These are phyloP conservation scores for Trematocara nigrifrons DNA, from an alignment of 2,113 vertebrate genomes.

Conservation along the genomic window DNA sequence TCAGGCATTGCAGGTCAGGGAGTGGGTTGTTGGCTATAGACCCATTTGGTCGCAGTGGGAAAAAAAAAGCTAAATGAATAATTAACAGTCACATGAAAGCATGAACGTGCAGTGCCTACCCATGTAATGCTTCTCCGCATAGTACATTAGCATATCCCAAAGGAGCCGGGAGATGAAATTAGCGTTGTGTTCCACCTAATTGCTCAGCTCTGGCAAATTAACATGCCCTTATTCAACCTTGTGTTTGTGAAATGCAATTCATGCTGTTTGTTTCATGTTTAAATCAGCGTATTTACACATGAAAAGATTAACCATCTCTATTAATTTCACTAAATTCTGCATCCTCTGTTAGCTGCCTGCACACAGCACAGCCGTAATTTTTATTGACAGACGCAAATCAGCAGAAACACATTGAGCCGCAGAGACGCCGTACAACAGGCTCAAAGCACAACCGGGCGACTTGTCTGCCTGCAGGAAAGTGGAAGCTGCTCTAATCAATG, in stretches of 20 bases:
- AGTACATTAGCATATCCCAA: constrained; percentile 66
- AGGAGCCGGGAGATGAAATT: constrained; percentile 66
- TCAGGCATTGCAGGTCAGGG: not conserved
- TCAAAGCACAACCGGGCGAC: not conserved
- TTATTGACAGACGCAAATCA: constrained; percentile 16
- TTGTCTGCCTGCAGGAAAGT: not conserved
- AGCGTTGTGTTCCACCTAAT: constrained; percentile 69
- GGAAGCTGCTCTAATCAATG: constrained; percentile 6
- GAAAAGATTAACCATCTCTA: constrained; percentile 56
- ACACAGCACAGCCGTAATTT: not conserved
- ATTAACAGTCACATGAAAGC: constrained; percentile 67
- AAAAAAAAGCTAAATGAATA: constrained; percentile 45
- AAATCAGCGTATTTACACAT: constrained; percentile 65
- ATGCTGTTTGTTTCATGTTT: constrained; percentile 65
- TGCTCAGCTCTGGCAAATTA: constrained; percentile 68
- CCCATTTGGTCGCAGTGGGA: constrained; percentile 26
- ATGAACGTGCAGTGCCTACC: constrained; percentile 11
- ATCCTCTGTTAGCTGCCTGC: not conserved
- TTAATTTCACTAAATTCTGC: constrained; percentile 50
- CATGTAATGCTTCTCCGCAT: constrained; percentile 22
- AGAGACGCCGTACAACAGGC: not conserved
- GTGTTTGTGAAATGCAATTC: constrained; percentile 46
- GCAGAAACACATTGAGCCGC: not conserved
- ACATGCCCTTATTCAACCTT: constrained; percentile 61
- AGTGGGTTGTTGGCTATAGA: constrained; percentile 12